A percentile compares a stretch with the other conserved stretches of the same genome.
phyloP scores from a whole-genome alignment of 2,113 vertebrate species.

The Phaethon lepturus region DNA sequence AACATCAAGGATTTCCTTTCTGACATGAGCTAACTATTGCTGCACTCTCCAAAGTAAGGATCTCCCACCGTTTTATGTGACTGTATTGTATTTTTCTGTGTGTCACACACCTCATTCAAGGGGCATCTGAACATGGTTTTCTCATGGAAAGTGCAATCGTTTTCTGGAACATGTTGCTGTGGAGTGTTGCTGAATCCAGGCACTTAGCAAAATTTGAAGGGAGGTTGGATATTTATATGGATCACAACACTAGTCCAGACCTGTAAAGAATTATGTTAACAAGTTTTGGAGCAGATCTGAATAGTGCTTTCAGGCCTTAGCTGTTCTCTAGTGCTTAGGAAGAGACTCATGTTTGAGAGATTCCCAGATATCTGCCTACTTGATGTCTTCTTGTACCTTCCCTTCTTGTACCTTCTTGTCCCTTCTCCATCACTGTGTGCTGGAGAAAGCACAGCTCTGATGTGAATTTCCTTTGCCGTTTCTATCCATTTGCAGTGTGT shows the following conservation, averaged over 20 bases:
- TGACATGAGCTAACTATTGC: not conserved
- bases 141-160: not conserved
- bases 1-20: slow-evolving; percentile 27
- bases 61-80: slow-evolving; percentile 51
- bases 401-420: not conserved
- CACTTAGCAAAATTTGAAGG: not conserved
- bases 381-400: not conserved
- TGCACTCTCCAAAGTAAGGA: not conserved
- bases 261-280: not conserved
- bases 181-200: not conserved
- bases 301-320: not conserved
- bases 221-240: not conserved
- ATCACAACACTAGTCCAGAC: not conserved
- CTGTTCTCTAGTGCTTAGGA: not conserved
- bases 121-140: not conserved
- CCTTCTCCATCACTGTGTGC: not conserved
- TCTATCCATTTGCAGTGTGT: not conserved
- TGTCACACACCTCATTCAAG: slow-evolving; percentile 33
- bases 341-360: not conserved
- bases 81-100: not conserved
- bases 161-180: not conserved
- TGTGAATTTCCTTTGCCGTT: not conserved
- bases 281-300: not conserved
- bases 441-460: not conserved
- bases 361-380: not conserved